Percentiles rank a stretch among this genome's conserved stretches.
phyloP scores from a whole-genome alignment of 2,797 vertebrate species.

The Ficedula albicollis region DNA sequence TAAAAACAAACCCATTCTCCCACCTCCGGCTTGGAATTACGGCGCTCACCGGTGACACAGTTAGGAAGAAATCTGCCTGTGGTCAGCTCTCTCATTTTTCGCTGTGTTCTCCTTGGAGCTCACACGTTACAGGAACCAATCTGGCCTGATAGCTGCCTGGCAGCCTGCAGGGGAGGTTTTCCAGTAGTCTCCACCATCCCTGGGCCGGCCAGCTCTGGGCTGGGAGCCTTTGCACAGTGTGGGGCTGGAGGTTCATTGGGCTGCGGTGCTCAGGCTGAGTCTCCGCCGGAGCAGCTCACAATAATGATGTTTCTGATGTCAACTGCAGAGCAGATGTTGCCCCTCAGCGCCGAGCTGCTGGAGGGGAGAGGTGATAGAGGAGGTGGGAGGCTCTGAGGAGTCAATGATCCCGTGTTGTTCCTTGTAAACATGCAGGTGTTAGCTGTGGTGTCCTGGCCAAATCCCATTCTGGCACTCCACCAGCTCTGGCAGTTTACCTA shows the following conservation, averaged over 20 bases:
- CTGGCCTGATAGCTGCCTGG: not conserved
- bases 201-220: accelerated
- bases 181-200: not conserved
- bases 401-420: accelerated
- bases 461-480: not conserved
- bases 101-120: not conserved
- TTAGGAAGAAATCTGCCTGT: constrained; percentile 52
- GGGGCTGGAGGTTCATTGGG: not conserved
- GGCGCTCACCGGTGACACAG: not conserved
- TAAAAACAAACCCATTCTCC: constrained; percentile 14
- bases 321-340: constrained; percentile 11
- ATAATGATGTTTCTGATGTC: not conserved
- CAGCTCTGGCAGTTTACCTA: not conserved
- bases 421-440: constrained; percentile 1
- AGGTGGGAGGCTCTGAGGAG: not conserved
- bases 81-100: not conserved
- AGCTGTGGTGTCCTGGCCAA: not conserved
- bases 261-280: not conserved
- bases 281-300: not conserved
- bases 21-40: not conserved
- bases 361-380: not conserved
- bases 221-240: not conserved
- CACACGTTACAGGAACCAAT: not conserved
- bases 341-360: accelerated
- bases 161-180: not conserved